Conservation (phyloP, 2,113 vertebrate species). For the Odontesthes bonariensis region DNA sequence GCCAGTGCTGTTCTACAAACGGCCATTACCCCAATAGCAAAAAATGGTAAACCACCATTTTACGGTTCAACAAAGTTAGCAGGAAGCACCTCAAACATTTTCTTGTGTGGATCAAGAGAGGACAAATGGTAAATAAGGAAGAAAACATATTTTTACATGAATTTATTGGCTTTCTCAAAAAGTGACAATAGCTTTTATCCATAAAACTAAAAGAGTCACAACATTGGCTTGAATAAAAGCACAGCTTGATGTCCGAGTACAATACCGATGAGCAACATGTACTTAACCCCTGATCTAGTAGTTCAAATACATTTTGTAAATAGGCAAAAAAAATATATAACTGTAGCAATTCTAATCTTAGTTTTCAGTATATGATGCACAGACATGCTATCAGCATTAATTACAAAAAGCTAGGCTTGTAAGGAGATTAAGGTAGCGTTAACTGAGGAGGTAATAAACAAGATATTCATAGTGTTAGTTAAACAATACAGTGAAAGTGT, state of each 20-base stretch:
- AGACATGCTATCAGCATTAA: slow-evolving; percentile 77
- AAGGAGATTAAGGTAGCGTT: slow-evolving; percentile 76
- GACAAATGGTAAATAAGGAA: no score
- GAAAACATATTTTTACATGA: slow-evolving; percentile 65
- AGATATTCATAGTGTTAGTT: slow-evolving; percentile 81
- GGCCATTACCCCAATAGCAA: no score
- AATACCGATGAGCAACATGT: slow-evolving; percentile 73
- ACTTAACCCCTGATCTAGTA: slow-evolving; percentile 76
- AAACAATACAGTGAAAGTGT: slow-evolving; percentile 78
- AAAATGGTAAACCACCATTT: no score
- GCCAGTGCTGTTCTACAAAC: no score
- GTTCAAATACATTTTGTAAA: slow-evolving; percentile 79
- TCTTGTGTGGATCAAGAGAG: no score
- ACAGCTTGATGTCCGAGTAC: slow-evolving; percentile 74
- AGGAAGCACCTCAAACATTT: no score
- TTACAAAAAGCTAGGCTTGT: slow-evolving; percentile 77
- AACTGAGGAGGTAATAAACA: slow-evolving; percentile 78
- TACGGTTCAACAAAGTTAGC: no score
- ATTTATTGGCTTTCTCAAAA: slow-evolving; percentile 83
- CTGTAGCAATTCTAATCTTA: slow-evolving; percentile 70
- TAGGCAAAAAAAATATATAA: slow-evolving; percentile 72
- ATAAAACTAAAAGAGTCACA: slow-evolving; percentile 76
- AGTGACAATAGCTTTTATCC: slow-evolving; percentile 77
- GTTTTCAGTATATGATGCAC: slow-evolving; percentile 80
- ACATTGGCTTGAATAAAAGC: slow-evolving; percentile 76